phyloP scores from a whole-genome alignment of 2,888 invertebrate genomes.

The Oscheius onirici region DNA sequence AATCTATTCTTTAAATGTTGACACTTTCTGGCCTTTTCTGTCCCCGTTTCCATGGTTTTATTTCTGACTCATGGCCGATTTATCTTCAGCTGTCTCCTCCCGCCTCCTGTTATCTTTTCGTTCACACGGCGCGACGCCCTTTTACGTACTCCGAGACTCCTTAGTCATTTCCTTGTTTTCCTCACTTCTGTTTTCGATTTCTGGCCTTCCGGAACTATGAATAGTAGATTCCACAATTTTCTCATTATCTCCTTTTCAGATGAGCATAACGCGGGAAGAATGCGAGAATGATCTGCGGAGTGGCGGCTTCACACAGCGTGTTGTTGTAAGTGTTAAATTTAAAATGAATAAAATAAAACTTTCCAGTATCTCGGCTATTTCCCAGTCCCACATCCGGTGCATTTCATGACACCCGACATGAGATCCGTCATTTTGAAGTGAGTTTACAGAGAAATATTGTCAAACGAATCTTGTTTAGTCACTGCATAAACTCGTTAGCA shows the following conservation, averaged over 20 bases:
- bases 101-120: background rate
- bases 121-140: background rate
- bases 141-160: too few relatives aligned
- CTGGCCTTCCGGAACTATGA: background rate
- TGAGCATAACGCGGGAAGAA: slow-evolving; percentile 1
- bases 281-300: slow-evolving; percentile 1
- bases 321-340: background rate
- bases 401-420: slow-evolving; percentile 22
- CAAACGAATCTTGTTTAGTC: background rate
- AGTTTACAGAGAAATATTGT: too few relatives aligned
- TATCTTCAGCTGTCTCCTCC: background rate
- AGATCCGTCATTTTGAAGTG: background rate
- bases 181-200: background rate
- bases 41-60: background rate
- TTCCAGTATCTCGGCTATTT: slow-evolving; percentile 19
- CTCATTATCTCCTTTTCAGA: background rate
- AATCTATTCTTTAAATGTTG: background rate
- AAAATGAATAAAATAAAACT: background rate
- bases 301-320: slow-evolving; percentile 7
- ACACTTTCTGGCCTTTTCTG: background rate
- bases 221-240: too few relatives aligned
- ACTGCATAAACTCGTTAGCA: background rate
- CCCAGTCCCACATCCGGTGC: slow-evolving; percentile 10
- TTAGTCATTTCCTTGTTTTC: slow-evolving; percentile 3
- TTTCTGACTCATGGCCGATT: background rate